These are phyloP conservation scores for Carposina sasakii DNA, from an alignment of 1,140 invertebrate genomes.

Conservation along the genomic window DNA sequence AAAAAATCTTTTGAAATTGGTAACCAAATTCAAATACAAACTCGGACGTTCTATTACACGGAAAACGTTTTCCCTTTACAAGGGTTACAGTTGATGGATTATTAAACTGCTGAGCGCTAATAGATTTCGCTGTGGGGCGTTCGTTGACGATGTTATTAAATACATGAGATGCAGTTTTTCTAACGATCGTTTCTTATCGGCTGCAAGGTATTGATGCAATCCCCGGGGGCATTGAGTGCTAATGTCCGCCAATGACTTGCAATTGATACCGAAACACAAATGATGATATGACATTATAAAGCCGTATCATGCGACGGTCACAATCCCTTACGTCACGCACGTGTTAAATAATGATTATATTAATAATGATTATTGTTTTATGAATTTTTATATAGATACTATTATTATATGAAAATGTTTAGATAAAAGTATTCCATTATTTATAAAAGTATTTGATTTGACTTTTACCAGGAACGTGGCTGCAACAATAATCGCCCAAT, in stretches of 20 bases:
- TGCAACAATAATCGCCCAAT: too few relatives aligned
- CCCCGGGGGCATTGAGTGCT: constrained; percentile 19
- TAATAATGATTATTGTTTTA: too few relatives aligned
- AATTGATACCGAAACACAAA: neutral
- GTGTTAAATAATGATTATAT: too few relatives aligned
- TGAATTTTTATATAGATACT: too few relatives aligned
- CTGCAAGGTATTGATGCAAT: too few relatives aligned
- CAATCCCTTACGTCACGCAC: too few relatives aligned
- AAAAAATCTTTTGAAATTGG: too few relatives aligned
- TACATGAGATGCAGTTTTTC: constrained; percentile 65
- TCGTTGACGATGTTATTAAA: constrained; percentile 57
- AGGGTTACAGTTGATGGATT: constrained; percentile 54
- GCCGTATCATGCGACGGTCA: neutral
- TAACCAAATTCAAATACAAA: too few relatives aligned
- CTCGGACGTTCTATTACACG: constrained; percentile 5
- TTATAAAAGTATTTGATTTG: too few relatives aligned
- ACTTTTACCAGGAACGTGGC: too few relatives aligned
- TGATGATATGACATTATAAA: neutral
- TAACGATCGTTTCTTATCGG: constrained; percentile 25
- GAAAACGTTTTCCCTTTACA: constrained; percentile 40
- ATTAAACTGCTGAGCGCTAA: constrained; percentile 58
- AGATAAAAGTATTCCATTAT: too few relatives aligned
- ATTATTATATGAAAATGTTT: too few relatives aligned
- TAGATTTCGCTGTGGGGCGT: constrained; percentile 55
- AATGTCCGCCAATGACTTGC: constrained; percentile 21